Conservation (phyloP, 2,113 vertebrate genomes). For the Syngnathus typhle region DNA sequence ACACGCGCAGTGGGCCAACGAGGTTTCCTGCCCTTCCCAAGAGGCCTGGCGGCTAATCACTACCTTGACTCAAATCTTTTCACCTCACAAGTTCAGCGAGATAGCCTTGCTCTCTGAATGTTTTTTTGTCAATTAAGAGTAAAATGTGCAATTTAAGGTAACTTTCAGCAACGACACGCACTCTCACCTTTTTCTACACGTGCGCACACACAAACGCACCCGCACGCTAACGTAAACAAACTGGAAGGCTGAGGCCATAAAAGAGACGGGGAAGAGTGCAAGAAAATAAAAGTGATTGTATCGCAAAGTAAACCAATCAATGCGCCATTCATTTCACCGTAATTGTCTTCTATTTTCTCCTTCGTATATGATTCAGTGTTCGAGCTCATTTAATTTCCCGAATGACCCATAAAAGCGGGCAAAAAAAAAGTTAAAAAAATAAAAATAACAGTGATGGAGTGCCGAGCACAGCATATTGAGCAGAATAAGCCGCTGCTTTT, state of each 20-base stretch:
- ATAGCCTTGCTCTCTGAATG: constrained; percentile 5
- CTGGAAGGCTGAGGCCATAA: background rate
- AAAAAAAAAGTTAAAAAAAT: background rate
- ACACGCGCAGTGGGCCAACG: constrained; percentile 18
- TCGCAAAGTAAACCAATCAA: constrained; percentile 4
- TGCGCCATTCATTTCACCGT: background rate
- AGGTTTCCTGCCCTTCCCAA: constrained; percentile 45
- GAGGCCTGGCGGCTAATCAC: constrained; percentile 31
- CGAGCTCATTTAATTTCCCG: constrained; percentile 5
- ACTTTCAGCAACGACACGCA: background rate
- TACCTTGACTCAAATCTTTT: constrained; percentile 14
- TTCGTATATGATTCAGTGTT: background rate
- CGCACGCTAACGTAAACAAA: constrained; percentile 8
- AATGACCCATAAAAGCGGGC: background rate
- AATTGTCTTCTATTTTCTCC: constrained; percentile 7
- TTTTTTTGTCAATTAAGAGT: no score
- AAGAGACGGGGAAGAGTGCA: background rate
- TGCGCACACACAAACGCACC: constrained; percentile 3
- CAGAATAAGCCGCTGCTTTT: background rate
- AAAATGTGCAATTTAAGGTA: background rate
- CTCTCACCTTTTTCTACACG: background rate
- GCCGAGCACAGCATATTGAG: background rate
- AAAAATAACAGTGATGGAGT: background rate
- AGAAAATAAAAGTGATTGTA: background rate
- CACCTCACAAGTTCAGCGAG: constrained; percentile 1